Base-by-base conservation (phyloP, 2,113 vertebrate genomes). In the Sylvilagus bachmani region DNA sequence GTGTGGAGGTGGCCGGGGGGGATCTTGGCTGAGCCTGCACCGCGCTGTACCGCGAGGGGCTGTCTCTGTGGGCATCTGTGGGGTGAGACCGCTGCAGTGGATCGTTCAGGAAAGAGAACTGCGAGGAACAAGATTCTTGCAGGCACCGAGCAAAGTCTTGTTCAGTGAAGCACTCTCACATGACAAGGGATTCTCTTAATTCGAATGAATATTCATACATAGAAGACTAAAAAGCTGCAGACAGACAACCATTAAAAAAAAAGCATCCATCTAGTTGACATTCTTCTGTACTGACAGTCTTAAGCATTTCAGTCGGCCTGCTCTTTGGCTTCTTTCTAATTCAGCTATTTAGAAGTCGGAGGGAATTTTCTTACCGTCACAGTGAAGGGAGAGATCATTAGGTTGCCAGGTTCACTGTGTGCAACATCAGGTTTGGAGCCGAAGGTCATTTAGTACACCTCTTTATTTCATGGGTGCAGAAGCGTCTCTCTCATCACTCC, bases 201-300 rank as follows among this genome's bases (percentile, higher is more conserved):
- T 86, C 22, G 92, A 77, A 91, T 94, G 90, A 96, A 90, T 93
- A 96, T 95, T 97, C 90, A 78, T 82, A 6, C 94, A 87, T 82
- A 29, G 13, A 85, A 92, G 22, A 79, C 51, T 81, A 31, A 91
- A 95, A 62, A 31, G 81, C 13, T 69, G 53, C 33, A 74, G 58
- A 86, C 44, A 92, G 74, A 90, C 55, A 93, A 44, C 69, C 64
- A 95, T 62, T 55, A 66, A 90, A 12, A 55, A 93, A 86, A 89
- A 66, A 44, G 44, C 44, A 73, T 17, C 24, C 84, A 67, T 79
- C 66, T 33, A 73, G 33, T 44, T 91, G 77, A 79, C 75, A 85
- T 93, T 90, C 88, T 88, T 88, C 87, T 27, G 11, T 74, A 44
- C 79, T 89, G 82, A 36, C 62, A 78, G 58, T 62, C 22, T 88